A percentile compares a stretch with the other conserved stretches of the same genome.
Evolutionary conservation across 2,113 vertebrate species (phyloP).

Genomic region (Macrotis lagotis): DNA sequence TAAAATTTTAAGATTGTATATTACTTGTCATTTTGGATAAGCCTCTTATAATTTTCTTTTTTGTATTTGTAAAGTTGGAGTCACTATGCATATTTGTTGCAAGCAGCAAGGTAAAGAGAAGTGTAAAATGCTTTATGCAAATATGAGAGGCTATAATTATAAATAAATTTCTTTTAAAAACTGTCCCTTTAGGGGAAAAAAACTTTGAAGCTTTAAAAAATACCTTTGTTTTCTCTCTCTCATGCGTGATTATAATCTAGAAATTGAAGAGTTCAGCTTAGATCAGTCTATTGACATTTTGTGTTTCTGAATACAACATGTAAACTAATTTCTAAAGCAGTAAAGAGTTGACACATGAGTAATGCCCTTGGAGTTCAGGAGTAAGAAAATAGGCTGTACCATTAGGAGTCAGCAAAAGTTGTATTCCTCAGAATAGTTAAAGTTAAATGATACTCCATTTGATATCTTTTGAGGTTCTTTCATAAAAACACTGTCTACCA

Average conservation of each 20-base stretch:
- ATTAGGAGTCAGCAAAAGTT: slow-evolving; percentile 64
- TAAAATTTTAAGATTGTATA: neutral
- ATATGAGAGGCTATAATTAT: neutral
- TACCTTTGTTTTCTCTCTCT: slow-evolving; percentile 9
- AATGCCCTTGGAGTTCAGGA: slow-evolving; percentile 61
- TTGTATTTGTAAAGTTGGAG: neutral
- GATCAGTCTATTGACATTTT: slow-evolving; percentile 59
- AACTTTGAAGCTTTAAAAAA: slow-evolving; percentile 44
- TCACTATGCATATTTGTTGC: neutral
- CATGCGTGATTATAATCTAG: slow-evolving; percentile 38
- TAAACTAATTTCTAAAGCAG: slow-evolving; percentile 66
- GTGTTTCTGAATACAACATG: slow-evolving; percentile 54
- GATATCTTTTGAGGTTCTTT: slow-evolving; percentile 45
- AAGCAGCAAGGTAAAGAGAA: neutral
- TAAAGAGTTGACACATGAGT: slow-evolving; percentile 61
- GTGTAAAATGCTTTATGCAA: neutral
- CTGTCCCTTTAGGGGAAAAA: slow-evolving; percentile 17
- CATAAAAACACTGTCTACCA: neutral
- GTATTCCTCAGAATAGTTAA: slow-evolving; percentile 41
- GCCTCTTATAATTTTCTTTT: neutral
- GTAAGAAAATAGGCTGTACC: slow-evolving; percentile 58
- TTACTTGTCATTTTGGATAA: neutral
- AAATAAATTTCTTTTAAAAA: slow-evolving; percentile 49
- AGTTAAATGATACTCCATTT: neutral
- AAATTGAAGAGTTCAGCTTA: neutral